Base-by-base conservation (phyloP, 2,113 vertebrate species). In the Electrona antarctica region DNA sequence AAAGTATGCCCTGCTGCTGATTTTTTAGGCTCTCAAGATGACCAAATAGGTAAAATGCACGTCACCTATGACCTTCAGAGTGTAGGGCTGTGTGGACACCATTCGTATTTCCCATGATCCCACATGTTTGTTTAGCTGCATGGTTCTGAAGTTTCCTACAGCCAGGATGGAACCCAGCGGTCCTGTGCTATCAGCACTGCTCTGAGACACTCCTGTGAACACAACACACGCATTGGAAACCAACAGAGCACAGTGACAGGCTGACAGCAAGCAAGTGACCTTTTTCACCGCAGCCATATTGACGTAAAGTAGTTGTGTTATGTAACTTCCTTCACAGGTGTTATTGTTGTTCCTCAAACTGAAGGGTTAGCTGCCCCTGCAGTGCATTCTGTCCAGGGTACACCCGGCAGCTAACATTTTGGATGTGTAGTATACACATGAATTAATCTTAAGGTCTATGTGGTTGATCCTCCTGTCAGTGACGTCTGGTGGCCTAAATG, bases 91-190 rank as follows among this genome's bases (percentile, higher is more conserved):
- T 13, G 56, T 58, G 3, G 90, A 89, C 56, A 9, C 46, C 21
- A 92, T 76, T 9, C 2, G 60, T 0, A 91, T 74, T 49, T 64
- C 8, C 90, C 90, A 93, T 7, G 1, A 12, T 61, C 90, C 91
- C n/a, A 5, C 48, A 67, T 72, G 13, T 7, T 58, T 77, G 8
- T 64, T 61, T 3, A 92, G 74, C 49, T 12, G 21, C 61, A 91
- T 33, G 8, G 33, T 78, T n/a, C n/a, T 7, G 48, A 91, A 61
- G 74, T 90, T 91, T 52, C 88, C 87, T 14, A 87, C 84, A 0
- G 48, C 69, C 61, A 56, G 7, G 0, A 86, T 79, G 5, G 51
- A 66, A 57, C 87, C 85, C 52, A 91, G 46, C 2, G 87, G 45
- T 4, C 84, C 85, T 0, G 64, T 7, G 5, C 63, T 2, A 29